phyloP scores from a whole-genome alignment of 2,797 vertebrate genomes.

The Pygocentrus nattereri region DNA sequence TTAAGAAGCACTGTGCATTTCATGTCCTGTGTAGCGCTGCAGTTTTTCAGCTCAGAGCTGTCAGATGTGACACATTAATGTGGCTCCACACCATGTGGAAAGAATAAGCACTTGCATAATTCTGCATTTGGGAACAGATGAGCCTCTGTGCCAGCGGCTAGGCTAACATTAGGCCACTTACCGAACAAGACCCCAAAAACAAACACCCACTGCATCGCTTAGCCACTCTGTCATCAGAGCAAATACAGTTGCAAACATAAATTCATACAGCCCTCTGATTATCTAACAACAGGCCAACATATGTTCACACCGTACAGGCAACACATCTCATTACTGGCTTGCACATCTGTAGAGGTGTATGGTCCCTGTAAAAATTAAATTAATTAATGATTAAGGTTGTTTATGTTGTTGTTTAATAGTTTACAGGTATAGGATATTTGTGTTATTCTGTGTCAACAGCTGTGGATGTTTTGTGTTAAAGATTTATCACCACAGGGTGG shows the following conservation, averaged over 20 bases:
- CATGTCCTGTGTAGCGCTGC: conserved; percentile 29
- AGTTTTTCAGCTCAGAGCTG: conserved; percentile 28
- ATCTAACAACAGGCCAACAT: not conserved
- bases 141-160: not conserved
- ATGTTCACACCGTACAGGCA: too few relatives aligned
- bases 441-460: too few relatives aligned
- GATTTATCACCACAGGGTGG: too few relatives aligned
- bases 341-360: too few relatives aligned
- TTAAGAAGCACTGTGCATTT: conserved; percentile 43
- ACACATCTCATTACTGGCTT: too few relatives aligned
- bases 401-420: too few relatives aligned
- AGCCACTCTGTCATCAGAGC: not conserved
- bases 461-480: too few relatives aligned
- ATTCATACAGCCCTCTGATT: not conserved
- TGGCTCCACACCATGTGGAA: conserved; percentile 20
- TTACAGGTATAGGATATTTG: too few relatives aligned
- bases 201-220: not conserved
- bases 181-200: not conserved
- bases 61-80: conserved; percentile 28
- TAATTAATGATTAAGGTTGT: too few relatives aligned
- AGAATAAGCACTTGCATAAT: conserved; percentile 23
- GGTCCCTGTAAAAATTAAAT: too few relatives aligned
- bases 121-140: conserved; percentile 1
- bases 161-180: conserved; percentile 6
- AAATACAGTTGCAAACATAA: not conserved